These are phyloP conservation scores for Dicentrarchus labrax DNA, from an alignment of 2,113 vertebrate species.

Conservation along the genomic window DNA sequence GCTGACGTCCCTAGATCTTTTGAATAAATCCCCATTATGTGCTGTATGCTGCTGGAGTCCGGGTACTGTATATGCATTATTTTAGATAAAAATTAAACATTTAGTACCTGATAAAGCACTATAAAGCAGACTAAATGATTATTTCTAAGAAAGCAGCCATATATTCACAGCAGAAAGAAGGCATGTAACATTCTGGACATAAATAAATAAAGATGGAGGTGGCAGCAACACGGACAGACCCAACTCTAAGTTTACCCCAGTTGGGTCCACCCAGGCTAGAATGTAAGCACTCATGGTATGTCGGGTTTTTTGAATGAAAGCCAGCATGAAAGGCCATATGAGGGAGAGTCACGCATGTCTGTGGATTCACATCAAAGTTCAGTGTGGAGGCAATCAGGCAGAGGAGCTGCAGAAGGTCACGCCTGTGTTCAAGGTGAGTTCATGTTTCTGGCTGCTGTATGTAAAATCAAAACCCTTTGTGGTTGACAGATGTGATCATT, in stretches of 20 bases:
- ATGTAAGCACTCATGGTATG: slow-evolving; percentile 21
- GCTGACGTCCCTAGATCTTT: neutral
- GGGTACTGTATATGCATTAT: neutral
- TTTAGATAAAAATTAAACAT: neutral
- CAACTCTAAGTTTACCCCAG: neutral
- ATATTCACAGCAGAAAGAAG: neutral
- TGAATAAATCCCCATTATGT: too few species aligned
- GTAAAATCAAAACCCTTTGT: neutral
- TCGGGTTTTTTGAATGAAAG: slow-evolving; percentile 32
- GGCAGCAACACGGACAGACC: neutral
- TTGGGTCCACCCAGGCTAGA: slow-evolving; percentile 4
- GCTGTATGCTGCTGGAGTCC: neutral
- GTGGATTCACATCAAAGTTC: slow-evolving; percentile 18
- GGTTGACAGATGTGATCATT: neutral
- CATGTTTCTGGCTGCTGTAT: neutral
- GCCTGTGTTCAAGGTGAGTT: slow-evolving; percentile 12
- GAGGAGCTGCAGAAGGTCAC: neutral
- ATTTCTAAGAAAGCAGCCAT: neutral
- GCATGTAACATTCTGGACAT: neutral
- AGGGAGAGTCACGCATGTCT: slow-evolving; percentile 18
- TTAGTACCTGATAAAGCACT: too few species aligned
- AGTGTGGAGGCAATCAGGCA: slow-evolving; percentile 3
- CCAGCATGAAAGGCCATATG: slow-evolving; percentile 9
- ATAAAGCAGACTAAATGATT: neutral
- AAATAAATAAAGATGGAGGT: slow-evolving; percentile 12